Percentiles rank a stretch among this genome's conserved stretches.
phyloP scores from a whole-genome alignment of 1,140 invertebrate species.

The Zaprionus africanus region DNA sequence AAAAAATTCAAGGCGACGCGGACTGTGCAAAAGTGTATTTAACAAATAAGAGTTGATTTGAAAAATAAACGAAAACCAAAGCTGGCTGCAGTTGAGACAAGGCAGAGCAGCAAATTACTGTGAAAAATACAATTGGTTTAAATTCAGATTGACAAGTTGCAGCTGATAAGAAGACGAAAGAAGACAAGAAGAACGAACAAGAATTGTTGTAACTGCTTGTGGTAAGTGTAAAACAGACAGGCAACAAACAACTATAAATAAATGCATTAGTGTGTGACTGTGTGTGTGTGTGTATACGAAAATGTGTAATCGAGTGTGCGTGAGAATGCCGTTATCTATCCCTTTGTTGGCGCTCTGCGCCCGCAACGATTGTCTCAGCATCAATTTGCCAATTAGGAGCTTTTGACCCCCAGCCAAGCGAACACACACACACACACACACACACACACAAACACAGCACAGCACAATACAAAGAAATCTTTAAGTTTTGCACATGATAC shows the following conservation, averaged over 20 bases:
- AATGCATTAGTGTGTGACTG: slow-evolving; percentile 4
- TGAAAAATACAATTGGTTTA: slow-evolving; percentile 14
- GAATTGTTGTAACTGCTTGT: slow-evolving; percentile 28
- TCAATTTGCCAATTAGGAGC: slow-evolving; percentile 76
- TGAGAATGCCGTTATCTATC: slow-evolving; percentile 50
- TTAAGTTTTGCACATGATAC: slow-evolving; percentile 1
- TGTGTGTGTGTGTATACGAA: slow-evolving; percentile 11
- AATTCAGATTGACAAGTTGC: slow-evolving; percentile 7
- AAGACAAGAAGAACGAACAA: slow-evolving; percentile 6
- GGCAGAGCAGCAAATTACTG: neutral
- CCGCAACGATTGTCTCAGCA: slow-evolving; percentile 39
- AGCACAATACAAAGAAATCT: slow-evolving; percentile 1
- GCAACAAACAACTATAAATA: slow-evolving; percentile 27
- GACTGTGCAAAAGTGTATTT: neutral
- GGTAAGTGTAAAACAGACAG: slow-evolving; percentile 34
- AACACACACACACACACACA: neutral
- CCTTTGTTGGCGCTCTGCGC: slow-evolving; percentile 29
- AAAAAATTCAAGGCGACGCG: slow-evolving; percentile 3
- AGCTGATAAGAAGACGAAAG: slow-evolving; percentile 19
- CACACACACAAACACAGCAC: too few species aligned
- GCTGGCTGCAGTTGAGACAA: neutral
- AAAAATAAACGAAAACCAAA: neutral
- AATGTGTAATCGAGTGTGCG: slow-evolving; percentile 9
- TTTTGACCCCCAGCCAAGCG: slow-evolving; percentile 52
- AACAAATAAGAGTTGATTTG: neutral